Evolutionary conservation across 2,888 invertebrate genomes (phyloP).

Genomic region (Meteorus colon): DNA sequence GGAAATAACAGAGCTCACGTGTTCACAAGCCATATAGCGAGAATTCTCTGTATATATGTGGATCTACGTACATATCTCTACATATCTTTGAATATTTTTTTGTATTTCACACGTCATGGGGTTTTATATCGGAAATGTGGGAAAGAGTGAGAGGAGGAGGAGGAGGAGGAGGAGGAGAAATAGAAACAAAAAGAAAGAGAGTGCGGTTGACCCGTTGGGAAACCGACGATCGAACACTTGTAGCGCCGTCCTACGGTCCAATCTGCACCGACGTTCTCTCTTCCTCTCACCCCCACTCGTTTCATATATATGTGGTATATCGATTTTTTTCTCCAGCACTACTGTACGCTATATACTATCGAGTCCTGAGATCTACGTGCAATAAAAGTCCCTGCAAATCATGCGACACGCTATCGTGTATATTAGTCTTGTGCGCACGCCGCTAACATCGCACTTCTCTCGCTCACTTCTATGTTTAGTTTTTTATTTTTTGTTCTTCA

Average conservation of each 20-base stretch:
- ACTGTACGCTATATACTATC: slow-evolving; percentile 46
- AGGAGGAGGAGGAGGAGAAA: not conserved
- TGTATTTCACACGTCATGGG: slow-evolving; percentile 18
- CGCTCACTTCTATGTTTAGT: slow-evolving; percentile 13
- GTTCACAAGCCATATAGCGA: slow-evolving; percentile 40
- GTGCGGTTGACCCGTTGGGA: slow-evolving; percentile 34
- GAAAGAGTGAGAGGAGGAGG: slow-evolving; percentile 9
- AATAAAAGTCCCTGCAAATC: slow-evolving; percentile 70
- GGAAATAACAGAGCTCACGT: slow-evolving; percentile 45
- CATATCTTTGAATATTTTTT: slow-evolving; percentile 14
- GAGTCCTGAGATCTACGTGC: slow-evolving; percentile 55
- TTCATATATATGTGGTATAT: slow-evolving; percentile 34
- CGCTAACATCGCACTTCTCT: slow-evolving; percentile 41
- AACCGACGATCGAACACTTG: slow-evolving; percentile 55
- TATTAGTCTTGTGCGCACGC: slow-evolving; percentile 39
- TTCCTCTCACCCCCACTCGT: not conserved
- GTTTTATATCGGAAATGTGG: slow-evolving; percentile 33
- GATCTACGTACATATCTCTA: not conserved
- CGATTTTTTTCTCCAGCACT: slow-evolving; percentile 39
- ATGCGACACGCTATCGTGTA: slow-evolving; percentile 67
- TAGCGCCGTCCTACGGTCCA: slow-evolving; percentile 41
- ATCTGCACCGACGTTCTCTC: not conserved
- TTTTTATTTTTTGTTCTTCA: not conserved
- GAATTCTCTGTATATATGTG: not conserved
- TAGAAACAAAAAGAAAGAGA: slow-evolving; percentile 26